These are phyloP conservation scores for Lanius ludovicianus DNA, from an alignment of 2,113 vertebrate genomes.

Conservation along the genomic window DNA sequence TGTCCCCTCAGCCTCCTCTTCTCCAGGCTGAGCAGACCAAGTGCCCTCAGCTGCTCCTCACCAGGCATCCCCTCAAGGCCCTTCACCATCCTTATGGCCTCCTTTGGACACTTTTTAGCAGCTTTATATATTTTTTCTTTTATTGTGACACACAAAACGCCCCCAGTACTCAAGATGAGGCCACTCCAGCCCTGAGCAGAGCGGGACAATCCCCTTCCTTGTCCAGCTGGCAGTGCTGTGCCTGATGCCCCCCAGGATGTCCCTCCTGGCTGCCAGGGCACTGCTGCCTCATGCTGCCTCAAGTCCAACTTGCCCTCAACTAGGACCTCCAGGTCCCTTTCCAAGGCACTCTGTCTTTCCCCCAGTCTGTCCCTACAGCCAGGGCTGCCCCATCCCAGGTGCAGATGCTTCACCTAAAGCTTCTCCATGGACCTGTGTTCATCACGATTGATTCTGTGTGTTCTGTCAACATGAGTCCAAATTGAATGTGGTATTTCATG, in stretches of 20 bases:
- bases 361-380: background rate
- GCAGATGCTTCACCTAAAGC: background rate
- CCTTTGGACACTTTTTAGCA: background rate
- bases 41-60: background rate
- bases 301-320: accelerated
- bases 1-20: background rate
- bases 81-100: accelerated
- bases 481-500: background rate
- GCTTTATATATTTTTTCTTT: background rate
- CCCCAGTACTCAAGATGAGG: background rate
- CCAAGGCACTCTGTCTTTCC: background rate
- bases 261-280: background rate
- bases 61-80: background rate
- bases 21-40: background rate
- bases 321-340: background rate
- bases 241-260: background rate
- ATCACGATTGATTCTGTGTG: background rate
- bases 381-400: background rate
- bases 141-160: background rate
- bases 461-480: background rate
- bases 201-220: background rate
- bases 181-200: accelerated
- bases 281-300: background rate
- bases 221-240: accelerated
- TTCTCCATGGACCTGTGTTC: background rate